A percentile compares a stretch with the other conserved stretches of the same genome.
phyloP scores from a whole-genome alignment of 53 echinoderm and acorn worm species.

The Zoroaster sp. region DNA sequence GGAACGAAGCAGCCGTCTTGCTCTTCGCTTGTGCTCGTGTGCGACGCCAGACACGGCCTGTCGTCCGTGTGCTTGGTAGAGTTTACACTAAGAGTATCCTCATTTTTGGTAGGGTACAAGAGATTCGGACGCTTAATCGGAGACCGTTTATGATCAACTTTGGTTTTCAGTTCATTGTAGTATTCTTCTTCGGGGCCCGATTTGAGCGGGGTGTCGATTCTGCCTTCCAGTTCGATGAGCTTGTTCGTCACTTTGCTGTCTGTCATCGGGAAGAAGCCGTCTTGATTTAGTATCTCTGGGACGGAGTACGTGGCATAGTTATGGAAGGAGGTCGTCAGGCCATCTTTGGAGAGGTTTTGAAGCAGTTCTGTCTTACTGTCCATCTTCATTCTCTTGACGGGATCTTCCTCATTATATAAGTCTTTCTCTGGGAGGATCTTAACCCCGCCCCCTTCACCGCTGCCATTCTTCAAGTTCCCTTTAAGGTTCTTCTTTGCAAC shows the following conservation, averaged over 20 bases:
- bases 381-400: constrained; percentile 95
- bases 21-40: constrained; percentile 49
- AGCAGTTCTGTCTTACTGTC: constrained; percentile 72
- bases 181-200: not conserved
- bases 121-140: constrained; percentile 7
- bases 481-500: constrained; percentile 79
- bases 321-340: constrained; percentile 76
- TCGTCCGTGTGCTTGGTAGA: not conserved
- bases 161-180: constrained; percentile 38
- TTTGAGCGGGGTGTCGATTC: constrained; percentile 6
- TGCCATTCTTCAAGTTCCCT: constrained; percentile 39
- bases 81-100: not conserved
- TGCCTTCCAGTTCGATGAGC: constrained; percentile 42
- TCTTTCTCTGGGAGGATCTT: constrained; percentile 2
- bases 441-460: constrained; percentile 35
- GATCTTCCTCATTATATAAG: constrained; percentile 61
- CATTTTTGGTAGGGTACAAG: constrained; percentile 21
- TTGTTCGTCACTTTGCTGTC: constrained; percentile 76
- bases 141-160: not conserved
- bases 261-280: constrained; percentile 57
- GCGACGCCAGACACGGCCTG: not conserved
- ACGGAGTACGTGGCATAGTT: constrained; percentile 72
- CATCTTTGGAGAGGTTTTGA: constrained; percentile 75
- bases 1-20: constrained; percentile 60
- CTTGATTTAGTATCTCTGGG: constrained; percentile 49